These are phyloP conservation scores for Drosophila paranaensis DNA, from an alignment of 2,888 invertebrate genomes.

Conservation along the genomic window DNA sequence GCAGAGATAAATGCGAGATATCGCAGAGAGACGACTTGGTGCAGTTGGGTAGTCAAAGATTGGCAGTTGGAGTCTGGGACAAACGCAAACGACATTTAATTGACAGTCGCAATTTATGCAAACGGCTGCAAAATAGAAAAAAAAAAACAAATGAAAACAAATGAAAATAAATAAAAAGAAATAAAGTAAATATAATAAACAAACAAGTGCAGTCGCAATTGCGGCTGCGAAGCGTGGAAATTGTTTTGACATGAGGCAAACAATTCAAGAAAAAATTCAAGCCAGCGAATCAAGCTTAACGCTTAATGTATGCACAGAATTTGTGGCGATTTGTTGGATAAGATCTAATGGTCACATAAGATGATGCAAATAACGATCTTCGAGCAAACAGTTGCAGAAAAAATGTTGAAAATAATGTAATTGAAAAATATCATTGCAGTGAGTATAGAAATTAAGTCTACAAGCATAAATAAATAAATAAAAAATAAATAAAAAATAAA, in stretches of 20 bases:
- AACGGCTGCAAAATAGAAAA: slow-evolving; percentile 56
- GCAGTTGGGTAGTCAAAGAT: slow-evolving; percentile 44
- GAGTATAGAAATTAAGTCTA: too few relatives aligned
- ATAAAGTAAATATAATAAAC: slow-evolving; percentile 24
- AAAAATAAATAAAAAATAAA: too few relatives aligned
- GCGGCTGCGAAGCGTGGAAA: slow-evolving; percentile 52
- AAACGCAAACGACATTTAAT: slow-evolving; percentile 67
- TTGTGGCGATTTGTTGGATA: slow-evolving; percentile 16
- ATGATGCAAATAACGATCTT: background rate
- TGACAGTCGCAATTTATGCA: slow-evolving; percentile 78
- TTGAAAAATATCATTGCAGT: too few relatives aligned
- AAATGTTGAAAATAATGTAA: background rate
- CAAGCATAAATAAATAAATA: too few relatives aligned
- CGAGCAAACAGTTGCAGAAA: too few relatives aligned
- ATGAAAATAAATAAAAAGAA: slow-evolving; percentile 24
- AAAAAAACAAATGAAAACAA: slow-evolving; percentile 4
- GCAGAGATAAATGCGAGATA: slow-evolving; percentile 52
- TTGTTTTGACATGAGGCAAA: slow-evolving; percentile 41
- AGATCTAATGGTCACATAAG: background rate
- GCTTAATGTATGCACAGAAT: slow-evolving; percentile 17
- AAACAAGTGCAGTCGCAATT: slow-evolving; percentile 47
- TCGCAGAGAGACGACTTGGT: slow-evolving; percentile 36
- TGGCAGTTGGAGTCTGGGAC: slow-evolving; percentile 62
- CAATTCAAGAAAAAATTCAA: slow-evolving; percentile 22
- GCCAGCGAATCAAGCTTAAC: slow-evolving; percentile 1